Percentiles rank a stretch among this genome's conserved stretches.
These are phyloP conservation scores for Vireo altiloquus DNA, from an alignment of 2,113 vertebrate species.

Conservation along the genomic window DNA sequence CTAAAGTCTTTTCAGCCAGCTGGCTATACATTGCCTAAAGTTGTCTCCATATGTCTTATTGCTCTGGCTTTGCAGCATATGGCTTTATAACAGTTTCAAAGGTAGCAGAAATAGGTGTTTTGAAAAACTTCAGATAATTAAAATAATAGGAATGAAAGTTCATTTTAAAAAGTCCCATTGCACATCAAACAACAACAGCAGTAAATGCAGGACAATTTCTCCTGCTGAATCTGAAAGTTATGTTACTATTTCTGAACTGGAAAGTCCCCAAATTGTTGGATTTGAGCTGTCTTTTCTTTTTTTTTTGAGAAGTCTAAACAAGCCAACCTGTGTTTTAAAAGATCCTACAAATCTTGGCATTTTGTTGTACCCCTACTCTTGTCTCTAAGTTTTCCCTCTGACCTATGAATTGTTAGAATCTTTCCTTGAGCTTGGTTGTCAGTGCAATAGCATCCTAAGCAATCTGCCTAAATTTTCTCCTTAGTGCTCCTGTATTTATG, in stretches of 20 bases:
- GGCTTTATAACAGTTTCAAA: not conserved
- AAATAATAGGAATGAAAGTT: not conserved
- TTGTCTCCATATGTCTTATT: not conserved
- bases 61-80: not conserved
- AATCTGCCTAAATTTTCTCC: not conserved
- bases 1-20: not conserved
- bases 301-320: not conserved
- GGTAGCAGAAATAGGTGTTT: not conserved
- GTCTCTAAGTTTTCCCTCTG: not conserved
- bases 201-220: not conserved
- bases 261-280: not conserved
- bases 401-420: not conserved
- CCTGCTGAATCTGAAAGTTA: not conserved
- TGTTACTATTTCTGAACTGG: not conserved
- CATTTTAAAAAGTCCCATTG: not conserved
- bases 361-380: not conserved
- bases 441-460: not conserved
- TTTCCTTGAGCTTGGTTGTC: not conserved
- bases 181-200: not conserved
- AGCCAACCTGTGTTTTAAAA: not conserved
- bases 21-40: not conserved
- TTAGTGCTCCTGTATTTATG: not conserved
- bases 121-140: not conserved
- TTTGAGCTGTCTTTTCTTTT: not conserved
- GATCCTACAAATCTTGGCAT: not conserved